Conservation (phyloP, 1,140 invertebrate species). For the Drosophila repletoides region DNA sequence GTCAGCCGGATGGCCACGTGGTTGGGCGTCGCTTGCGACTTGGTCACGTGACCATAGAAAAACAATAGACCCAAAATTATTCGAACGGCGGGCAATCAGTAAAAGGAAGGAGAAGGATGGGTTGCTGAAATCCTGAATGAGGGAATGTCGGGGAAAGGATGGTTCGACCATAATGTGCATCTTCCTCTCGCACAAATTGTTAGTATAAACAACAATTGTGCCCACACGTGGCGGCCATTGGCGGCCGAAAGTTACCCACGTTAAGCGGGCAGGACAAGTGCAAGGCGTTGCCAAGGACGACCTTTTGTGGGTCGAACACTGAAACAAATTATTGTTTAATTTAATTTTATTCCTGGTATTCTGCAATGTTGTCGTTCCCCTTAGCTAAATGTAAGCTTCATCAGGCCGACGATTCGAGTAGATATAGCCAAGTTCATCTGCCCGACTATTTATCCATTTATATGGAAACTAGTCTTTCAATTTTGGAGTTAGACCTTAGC, state of each 20-base stretch:
- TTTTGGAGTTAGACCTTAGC: too few species aligned
- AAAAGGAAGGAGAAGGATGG: conserved; percentile 29
- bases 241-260: conserved; percentile 31
- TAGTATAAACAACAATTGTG: conserved; percentile 82
- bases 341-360: too few species aligned
- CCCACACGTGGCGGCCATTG: conserved; percentile 74
- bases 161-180: conserved; percentile 52
- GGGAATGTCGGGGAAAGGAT: conserved; percentile 6
- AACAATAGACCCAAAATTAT: conserved; percentile 63
- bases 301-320: too few species aligned
- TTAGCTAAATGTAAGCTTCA: too few species aligned
- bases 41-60: conserved; percentile 61
- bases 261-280: conserved; percentile 53
- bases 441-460: too few species aligned
- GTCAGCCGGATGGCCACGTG: conserved; percentile 54
- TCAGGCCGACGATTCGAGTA: too few species aligned
- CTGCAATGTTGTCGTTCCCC: not conserved
- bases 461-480: too few species aligned
- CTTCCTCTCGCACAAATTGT: conserved; percentile 79
- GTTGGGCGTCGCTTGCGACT: conserved; percentile 40
- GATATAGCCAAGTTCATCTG: too few species aligned
- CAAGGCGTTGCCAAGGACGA: conserved; percentile 62
- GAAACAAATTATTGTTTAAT: too few species aligned
- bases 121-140: conserved; percentile 59
- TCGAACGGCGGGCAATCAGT: conserved; percentile 65